Percentiles rank a stretch among this genome's conserved stretches.
Conservation (phyloP, 1,140 invertebrate species). For the Apis florea region DNA sequence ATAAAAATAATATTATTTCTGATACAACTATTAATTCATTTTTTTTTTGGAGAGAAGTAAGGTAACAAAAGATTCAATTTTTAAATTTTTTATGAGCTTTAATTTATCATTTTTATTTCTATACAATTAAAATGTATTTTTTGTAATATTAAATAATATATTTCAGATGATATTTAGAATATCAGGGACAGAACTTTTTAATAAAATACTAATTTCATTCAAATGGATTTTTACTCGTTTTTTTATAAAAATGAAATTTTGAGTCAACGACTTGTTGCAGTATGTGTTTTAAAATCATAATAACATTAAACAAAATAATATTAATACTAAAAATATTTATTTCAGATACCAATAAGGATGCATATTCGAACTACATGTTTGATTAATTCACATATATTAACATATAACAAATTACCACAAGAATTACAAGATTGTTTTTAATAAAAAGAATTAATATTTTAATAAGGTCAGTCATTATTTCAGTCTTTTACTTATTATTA, state of each 20-base stretch:
- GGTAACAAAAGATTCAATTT: conserved; percentile 82
- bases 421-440: conserved; percentile 48
- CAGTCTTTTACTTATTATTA: conserved; percentile 4
- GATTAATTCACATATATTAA: conserved; percentile 32
- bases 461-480: not conserved
- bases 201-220: conserved; percentile 15
- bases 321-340: conserved; percentile 19
- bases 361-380: conserved; percentile 31
- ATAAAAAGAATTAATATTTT: not conserved
- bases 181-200: conserved; percentile 43
- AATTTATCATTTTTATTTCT: conserved; percentile 31
- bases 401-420: conserved; percentile 12
- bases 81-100: conserved; percentile 83
- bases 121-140: not conserved
- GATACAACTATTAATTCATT: conserved; percentile 85
- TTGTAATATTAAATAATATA: not conserved
- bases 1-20: conserved; percentile 82
- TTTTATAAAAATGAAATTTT: conserved; percentile 53
- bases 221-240: not conserved
- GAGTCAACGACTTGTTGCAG: conserved; percentile 31
- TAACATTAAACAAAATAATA: not conserved
- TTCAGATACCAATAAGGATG: conserved; percentile 40
- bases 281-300: conserved; percentile 17
- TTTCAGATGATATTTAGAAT: conserved; percentile 49
- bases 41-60: conserved; percentile 82